phyloP scores from a whole-genome alignment of 1,140 invertebrate species.

The Holcopasites calliopsidis region DNA sequence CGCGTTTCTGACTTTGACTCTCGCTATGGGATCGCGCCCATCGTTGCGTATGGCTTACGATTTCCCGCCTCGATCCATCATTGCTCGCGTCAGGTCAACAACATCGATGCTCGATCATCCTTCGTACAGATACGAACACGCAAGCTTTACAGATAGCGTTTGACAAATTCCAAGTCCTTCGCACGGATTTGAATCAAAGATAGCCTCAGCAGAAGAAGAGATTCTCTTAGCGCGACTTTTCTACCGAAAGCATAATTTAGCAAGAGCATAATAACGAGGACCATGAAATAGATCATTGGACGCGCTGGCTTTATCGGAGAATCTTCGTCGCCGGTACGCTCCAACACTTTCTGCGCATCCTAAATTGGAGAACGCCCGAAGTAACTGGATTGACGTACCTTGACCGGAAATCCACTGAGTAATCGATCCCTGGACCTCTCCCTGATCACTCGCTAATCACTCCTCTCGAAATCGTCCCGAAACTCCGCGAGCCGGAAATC shows the following conservation, averaged over 20 bases:
- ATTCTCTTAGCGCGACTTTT: conserved; percentile 32
- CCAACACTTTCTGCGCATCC: not conserved
- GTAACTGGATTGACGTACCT: conserved; percentile 63
- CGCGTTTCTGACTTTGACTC: conserved; percentile 9
- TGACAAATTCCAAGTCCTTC: not conserved
- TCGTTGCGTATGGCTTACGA: conserved; percentile 6
- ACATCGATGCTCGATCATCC: not conserved
- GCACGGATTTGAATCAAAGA: not conserved
- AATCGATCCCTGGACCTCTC: conserved; percentile 28
- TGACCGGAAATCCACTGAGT: conserved; percentile 53
- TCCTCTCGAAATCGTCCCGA: conserved; percentile 7
- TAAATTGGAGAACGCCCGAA: not conserved
- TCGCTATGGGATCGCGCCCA: conserved; percentile 51
- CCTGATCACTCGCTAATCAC: conserved; percentile 56
- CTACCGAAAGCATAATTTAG: too few species aligned
- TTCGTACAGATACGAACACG: too few species aligned
- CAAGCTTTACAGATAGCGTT: not conserved
- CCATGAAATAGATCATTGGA: not conserved
- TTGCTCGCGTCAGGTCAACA: not conserved
- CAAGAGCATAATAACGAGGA: not conserved
- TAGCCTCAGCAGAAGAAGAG: too few species aligned
- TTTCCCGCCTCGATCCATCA: conserved; percentile 13
- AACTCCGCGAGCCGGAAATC: conserved; percentile 16
- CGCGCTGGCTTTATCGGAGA: not conserved
- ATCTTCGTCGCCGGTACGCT: conserved; percentile 21